Conservation (phyloP, 2,113 vertebrate genomes). For the Suricata suricatta region DNA sequence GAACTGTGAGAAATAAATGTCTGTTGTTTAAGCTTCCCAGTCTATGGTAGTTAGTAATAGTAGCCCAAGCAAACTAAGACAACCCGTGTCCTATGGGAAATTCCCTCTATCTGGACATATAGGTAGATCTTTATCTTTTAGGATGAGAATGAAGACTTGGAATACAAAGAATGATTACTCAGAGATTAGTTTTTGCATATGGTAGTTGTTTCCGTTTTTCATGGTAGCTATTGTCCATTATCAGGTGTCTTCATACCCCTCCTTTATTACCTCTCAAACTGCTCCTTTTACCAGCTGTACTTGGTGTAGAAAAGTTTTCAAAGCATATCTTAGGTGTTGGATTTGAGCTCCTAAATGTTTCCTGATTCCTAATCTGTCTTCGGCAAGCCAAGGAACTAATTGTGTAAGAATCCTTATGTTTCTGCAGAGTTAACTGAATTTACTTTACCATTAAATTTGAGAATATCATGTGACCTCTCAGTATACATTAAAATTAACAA, state of each 20-base stretch:
- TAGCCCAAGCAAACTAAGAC: background rate
- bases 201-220: background rate
- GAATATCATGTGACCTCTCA: constrained; percentile 32
- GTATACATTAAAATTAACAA: constrained; percentile 55
- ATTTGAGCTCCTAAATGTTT: constrained; percentile 35
- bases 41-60: background rate
- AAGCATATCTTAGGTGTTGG: background rate
- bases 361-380: constrained; percentile 16
- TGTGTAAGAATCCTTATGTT: constrained; percentile 63
- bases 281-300: background rate
- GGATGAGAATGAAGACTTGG: background rate
- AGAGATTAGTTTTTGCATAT: background rate
- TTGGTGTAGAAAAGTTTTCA: constrained; percentile 16
- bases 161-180: background rate
- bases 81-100: background rate
- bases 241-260: background rate
- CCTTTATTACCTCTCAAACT: background rate
- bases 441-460: constrained; percentile 68
- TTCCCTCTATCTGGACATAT: background rate
- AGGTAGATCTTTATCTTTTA: background rate
- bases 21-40: background rate
- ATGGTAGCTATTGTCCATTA: background rate
- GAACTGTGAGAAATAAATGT: background rate
- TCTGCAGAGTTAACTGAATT: constrained; percentile 73
- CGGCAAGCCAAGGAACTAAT: constrained; percentile 42